These are phyloP conservation scores for Genyomyrus donnyi DNA, from an alignment of 2,113 vertebrate genomes.

Conservation along the genomic window DNA sequence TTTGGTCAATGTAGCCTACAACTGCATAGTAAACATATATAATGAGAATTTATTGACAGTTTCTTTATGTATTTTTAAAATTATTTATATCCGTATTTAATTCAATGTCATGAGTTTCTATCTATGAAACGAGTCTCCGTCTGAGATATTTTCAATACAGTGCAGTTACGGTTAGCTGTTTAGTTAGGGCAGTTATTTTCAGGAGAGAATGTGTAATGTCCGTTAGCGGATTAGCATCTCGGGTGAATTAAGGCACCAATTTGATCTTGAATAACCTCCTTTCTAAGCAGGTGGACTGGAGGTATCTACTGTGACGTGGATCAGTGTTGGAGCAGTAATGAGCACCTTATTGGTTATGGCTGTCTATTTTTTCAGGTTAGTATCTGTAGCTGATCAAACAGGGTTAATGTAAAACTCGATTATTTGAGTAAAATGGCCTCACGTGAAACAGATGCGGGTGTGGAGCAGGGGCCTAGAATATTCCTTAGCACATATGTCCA, in stretches of 20 bases:
- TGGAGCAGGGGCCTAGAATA: neutral
- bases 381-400: neutral
- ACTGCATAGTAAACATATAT: neutral
- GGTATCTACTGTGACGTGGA: slow-evolving; percentile 88
- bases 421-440: neutral
- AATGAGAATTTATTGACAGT: neutral
- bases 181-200: neutral
- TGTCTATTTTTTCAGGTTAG: slow-evolving; percentile 94
- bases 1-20: neutral
- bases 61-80: neutral
- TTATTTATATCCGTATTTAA: too few species aligned
- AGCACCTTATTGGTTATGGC: slow-evolving; percentile 82
- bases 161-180: neutral
- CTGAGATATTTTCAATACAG: neutral
- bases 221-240: neutral
- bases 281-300: slow-evolving; percentile 87
- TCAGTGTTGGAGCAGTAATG: slow-evolving; percentile 85
- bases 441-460: neutral
- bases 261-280: slow-evolving; percentile 23
- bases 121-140: neutral
- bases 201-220: neutral
- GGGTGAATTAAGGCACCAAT: neutral
- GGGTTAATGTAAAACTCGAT: neutral
- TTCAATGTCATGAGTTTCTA: neutral
- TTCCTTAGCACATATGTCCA: neutral